Conservation (phyloP, 2,797 vertebrate species). For the Sternotherus odoratus region DNA sequence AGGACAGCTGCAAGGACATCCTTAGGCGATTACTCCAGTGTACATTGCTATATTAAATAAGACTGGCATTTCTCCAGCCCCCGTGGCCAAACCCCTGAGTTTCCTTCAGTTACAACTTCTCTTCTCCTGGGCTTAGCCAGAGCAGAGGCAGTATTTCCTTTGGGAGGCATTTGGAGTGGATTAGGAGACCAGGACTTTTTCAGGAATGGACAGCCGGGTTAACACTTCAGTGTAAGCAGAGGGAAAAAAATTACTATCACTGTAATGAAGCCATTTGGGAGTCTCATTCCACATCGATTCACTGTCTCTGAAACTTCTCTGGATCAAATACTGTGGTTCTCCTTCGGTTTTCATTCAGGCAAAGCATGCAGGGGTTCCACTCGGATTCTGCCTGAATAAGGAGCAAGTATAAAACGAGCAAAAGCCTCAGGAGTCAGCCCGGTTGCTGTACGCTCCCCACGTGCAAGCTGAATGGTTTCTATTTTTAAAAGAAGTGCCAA, state of each 20-base stretch:
- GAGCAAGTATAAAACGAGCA: background rate
- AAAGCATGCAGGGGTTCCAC: background rate
- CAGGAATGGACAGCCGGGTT: background rate
- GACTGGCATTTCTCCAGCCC: background rate
- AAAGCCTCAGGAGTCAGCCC: background rate
- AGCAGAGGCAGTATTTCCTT: background rate
- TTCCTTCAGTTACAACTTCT: background rate
- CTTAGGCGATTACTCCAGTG: background rate
- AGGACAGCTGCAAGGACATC: background rate
- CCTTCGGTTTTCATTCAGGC: background rate
- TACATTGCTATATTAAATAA: rapidly evolving
- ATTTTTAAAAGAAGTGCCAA: background rate
- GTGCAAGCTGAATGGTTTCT: background rate
- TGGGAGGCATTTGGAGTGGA: background rate
- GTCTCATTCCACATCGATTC: background rate
- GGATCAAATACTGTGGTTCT: background rate
- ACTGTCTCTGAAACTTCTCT: background rate
- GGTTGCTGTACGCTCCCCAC: too few relatives aligned
- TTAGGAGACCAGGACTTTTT: background rate
- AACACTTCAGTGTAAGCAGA: background rate
- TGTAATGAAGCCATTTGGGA: background rate
- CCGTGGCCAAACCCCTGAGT: background rate
- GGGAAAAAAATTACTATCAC: background rate
- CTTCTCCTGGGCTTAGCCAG: background rate
- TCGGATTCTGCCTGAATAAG: background rate